Conservation (phyloP, 2,113 vertebrate genomes). For the Peromyscus leucopus region DNA sequence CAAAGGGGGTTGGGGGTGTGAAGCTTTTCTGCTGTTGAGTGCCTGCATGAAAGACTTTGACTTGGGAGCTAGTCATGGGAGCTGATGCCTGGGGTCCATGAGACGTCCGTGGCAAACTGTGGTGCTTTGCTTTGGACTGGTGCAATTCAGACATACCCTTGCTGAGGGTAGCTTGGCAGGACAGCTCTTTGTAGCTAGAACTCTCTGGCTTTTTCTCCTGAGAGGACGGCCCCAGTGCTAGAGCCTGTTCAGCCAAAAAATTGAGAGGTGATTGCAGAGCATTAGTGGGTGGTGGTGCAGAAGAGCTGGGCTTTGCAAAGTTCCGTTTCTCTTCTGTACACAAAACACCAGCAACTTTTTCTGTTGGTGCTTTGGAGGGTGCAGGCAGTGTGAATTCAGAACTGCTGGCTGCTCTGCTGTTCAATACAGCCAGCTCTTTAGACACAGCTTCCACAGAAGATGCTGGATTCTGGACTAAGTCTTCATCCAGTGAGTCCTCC, state of each 20-base stretch:
- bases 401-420: slow-evolving; percentile 83
- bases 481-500: slow-evolving; percentile 88
- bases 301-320: slow-evolving; percentile 84
- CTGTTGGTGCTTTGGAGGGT: slow-evolving; percentile 78
- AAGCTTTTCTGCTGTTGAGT: slow-evolving; percentile 88
- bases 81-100: slow-evolving; percentile 66
- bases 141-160: slow-evolving; percentile 84
- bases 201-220: slow-evolving; percentile 89
- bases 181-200: slow-evolving; percentile 87
- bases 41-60: slow-evolving; percentile 88
- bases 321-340: slow-evolving; percentile 88
- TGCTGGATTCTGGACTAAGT: slow-evolving; percentile 84
- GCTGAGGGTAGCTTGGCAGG: slow-evolving; percentile 83
- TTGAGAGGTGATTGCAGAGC: slow-evolving; percentile 89
- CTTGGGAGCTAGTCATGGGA: slow-evolving; percentile 69
- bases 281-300: slow-evolving; percentile 78
- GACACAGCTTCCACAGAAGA: slow-evolving; percentile 86
- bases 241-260: slow-evolving; percentile 90
- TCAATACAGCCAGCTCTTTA: slow-evolving; percentile 87
- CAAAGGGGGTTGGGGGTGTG: slow-evolving; percentile 82
- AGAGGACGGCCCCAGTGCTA: slow-evolving; percentile 87
- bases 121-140: slow-evolving; percentile 88
- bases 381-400: slow-evolving; percentile 83
- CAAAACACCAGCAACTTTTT: slow-evolving; percentile 81
- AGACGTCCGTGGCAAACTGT: slow-evolving; percentile 82